phyloP scores from a whole-genome alignment of 2,888 invertebrate genomes.

The Antheraea assamensis region DNA sequence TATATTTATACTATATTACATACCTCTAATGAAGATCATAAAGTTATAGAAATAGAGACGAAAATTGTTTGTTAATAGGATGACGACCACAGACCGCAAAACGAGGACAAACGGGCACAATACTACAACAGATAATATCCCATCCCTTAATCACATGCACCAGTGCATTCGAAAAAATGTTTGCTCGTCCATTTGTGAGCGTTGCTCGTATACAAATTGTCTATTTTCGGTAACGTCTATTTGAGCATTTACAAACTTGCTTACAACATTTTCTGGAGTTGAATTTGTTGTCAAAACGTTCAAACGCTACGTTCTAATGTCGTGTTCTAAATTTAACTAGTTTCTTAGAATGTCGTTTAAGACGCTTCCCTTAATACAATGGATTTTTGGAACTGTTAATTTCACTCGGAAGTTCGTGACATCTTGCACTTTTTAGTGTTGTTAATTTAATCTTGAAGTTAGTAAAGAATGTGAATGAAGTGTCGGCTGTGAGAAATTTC shows the following conservation, averaged over 20 bases:
- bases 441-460: conserved; percentile 64
- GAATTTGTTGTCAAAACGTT: conserved; percentile 67
- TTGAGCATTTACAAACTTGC: conserved; percentile 62
- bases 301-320: conserved; percentile 53
- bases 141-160: conserved; percentile 82
- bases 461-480: conserved; percentile 60
- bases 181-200: conserved; percentile 64
- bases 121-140: conserved; percentile 74
- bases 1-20: conserved; percentile 54
- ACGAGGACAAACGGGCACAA: conserved; percentile 75
- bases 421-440: conserved; percentile 65
- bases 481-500: conserved; percentile 64
- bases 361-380: conserved; percentile 54
- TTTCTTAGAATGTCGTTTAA: conserved; percentile 63
- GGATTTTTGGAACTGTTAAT: conserved; percentile 66
- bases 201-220: conserved; percentile 61
- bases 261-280: conserved; percentile 53
- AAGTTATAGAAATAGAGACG: conserved; percentile 46
- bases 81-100: conserved; percentile 74
- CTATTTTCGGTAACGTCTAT: conserved; percentile 65
- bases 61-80: conserved; percentile 44
- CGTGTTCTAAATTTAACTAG: conserved; percentile 66
- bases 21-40: conserved; percentile 43
- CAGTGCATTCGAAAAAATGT: conserved; percentile 76
- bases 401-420: conserved; percentile 59